Conservation (phyloP, 2,888 invertebrate genomes). For the Sarcophaga subvicina region DNA sequence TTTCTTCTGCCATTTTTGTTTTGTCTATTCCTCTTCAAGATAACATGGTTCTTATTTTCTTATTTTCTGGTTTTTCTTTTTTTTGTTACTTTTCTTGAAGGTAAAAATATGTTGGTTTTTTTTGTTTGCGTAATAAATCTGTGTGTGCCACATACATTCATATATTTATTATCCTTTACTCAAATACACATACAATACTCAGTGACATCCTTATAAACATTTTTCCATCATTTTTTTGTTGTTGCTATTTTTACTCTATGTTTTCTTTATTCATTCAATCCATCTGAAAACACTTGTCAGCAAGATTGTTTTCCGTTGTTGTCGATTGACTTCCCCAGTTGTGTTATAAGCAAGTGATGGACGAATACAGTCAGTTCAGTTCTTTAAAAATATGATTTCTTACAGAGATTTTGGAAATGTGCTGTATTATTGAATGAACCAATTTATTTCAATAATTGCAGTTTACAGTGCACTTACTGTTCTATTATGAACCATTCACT, state of each 20-base stretch:
- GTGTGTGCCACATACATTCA: neutral
- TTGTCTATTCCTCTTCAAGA: constrained; percentile 15
- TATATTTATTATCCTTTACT: neutral
- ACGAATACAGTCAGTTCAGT: neutral
- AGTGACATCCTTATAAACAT: constrained; percentile 8
- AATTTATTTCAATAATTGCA: too few relatives aligned
- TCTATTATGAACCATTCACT: too few relatives aligned
- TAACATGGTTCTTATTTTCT: constrained; percentile 39
- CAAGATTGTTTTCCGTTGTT: constrained; percentile 43
- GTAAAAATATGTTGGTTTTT: neutral
- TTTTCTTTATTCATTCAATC: constrained; percentile 23
- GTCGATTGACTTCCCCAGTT: constrained; percentile 23
- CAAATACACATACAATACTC: neutral
- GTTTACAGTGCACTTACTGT: too few relatives aligned
- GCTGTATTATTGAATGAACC: too few relatives aligned
- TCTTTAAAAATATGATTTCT: neutral
- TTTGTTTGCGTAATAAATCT: constrained; percentile 33
- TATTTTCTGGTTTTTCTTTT: neutral
- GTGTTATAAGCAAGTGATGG: neutral
- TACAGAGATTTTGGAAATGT: neutral
- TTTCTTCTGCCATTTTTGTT: constrained; percentile 13
- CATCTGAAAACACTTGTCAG: constrained; percentile 57
- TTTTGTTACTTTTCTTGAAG: neutral
- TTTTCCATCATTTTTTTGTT: neutral
- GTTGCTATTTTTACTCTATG: neutral